Base-by-base conservation (phyloP, 2,888 invertebrate species). In the Troides aeacus region DNA sequence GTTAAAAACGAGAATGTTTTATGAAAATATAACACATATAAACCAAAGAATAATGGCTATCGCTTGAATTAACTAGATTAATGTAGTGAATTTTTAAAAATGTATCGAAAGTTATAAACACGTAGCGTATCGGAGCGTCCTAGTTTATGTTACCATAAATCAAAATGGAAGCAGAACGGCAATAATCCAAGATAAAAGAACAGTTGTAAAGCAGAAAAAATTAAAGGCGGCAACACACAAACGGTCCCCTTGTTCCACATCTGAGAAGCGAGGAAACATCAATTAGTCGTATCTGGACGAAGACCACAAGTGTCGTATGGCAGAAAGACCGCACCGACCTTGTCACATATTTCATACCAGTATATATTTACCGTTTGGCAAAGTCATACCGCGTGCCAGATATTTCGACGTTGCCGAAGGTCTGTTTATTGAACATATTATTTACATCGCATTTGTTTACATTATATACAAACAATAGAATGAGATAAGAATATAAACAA, bases 261-360 rank as follows among this genome's bases (percentile, higher is more conserved):
- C 66, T 58, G 59, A 62, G 70, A 66, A 50, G 62, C 59, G 53
- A 70, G 66, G 66, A 66, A 70, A 70, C 69, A 70, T 70, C 70
- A 66, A 65, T 69, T 69, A 69, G 64, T 50, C 36, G 57, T 65
- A 65, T 69, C 69, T 69, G 21, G 50, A 36, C 15, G 57, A 65
- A 71, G 72, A 76, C 76, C 77, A 72, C 80, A 75, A 73, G 78
- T 78, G 72, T 81, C 74, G 63, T 69, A 74, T 84, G 74, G 76
- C 81, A 79, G 56, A 75, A 24, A 58, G 58, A 75, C 80, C 82
- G 77, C 79, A 5, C 39, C 70, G 77, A 75, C 84, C 79, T 82
- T 80, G 78, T 70, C 62, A 71, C 70, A 75, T 71, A 72, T 78
- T 66, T 62, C 58, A 62, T 39, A 70, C 62, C 42, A 18, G 42